Conservation (phyloP, 2,797 vertebrate genomes). For the Hipposideros larvatus region DNA sequence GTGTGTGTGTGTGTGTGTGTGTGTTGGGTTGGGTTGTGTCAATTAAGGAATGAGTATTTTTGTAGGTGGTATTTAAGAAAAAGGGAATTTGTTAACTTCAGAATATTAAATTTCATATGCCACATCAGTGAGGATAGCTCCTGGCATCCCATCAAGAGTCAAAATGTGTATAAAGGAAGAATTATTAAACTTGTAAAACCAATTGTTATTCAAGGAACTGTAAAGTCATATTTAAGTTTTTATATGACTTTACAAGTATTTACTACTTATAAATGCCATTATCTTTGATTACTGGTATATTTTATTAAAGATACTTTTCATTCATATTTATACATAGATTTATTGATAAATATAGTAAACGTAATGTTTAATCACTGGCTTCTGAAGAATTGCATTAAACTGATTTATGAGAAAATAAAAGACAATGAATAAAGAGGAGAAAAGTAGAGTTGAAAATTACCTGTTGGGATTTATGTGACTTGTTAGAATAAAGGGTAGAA, state of each 20-base stretch:
- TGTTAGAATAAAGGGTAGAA: not conserved
- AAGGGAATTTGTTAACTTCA: not conserved
- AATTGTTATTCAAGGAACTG: not conserved
- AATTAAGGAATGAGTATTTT: not conserved
- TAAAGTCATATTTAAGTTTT: not conserved
- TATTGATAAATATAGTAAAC: not conserved
- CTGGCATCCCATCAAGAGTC: not conserved
- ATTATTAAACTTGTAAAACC: not conserved
- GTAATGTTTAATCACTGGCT: not conserved
- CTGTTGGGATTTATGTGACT: slow-evolving; percentile 28
- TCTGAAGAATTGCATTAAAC: not conserved
- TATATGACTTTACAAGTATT: not conserved
- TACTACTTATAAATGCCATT: not conserved
- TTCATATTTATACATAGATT: not conserved
- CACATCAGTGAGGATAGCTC: not conserved
- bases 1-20: not conserved
- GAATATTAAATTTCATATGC: not conserved
- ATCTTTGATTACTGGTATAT: slow-evolving; percentile 27
- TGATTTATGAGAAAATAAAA: not conserved
- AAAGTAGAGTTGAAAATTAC: slow-evolving; percentile 7
- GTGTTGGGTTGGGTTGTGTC: not conserved
- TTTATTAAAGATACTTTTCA: slow-evolving; percentile 9
- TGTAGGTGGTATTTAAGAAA: not conserved
- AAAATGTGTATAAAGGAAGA: not conserved
- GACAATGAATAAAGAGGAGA: not conserved